Percentiles rank a stretch among this genome's conserved stretches.
Evolutionary conservation across 1,140 invertebrate species (phyloP).

Genomic region (Drosophila ironensis): DNA sequence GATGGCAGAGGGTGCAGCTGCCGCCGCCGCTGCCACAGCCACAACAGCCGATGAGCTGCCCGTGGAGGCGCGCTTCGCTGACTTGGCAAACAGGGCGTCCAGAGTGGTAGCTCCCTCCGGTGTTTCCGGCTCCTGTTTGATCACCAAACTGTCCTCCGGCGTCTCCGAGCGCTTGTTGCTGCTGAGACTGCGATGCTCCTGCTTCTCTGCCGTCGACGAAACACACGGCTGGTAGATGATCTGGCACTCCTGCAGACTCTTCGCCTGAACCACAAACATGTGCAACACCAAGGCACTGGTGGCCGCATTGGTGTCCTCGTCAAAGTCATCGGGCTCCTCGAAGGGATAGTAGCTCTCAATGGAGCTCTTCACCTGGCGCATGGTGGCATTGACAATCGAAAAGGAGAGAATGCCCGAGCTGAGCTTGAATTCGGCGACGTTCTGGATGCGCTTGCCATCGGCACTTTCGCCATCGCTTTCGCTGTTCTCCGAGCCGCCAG

Average conservation of each 20-base stretch:
- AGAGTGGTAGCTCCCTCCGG: slow-evolving; percentile 36
- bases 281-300: slow-evolving; percentile 85
- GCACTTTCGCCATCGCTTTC: slow-evolving; percentile 42
- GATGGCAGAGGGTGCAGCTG: slow-evolving; percentile 50
- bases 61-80: slow-evolving; percentile 33
- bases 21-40: slow-evolving; percentile 64
- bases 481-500: neutral
- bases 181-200: slow-evolving; percentile 52
- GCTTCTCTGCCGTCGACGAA: slow-evolving; percentile 41
- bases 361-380: slow-evolving; percentile 81
- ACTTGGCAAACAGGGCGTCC: slow-evolving; percentile 54
- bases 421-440: slow-evolving; percentile 91
- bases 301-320: slow-evolving; percentile 76
- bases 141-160: slow-evolving; percentile 42
- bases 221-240: slow-evolving; percentile 88
- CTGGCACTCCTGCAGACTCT: slow-evolving; percentile 92
- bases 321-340: slow-evolving; percentile 81
- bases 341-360: slow-evolving; percentile 81
- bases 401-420: slow-evolving; percentile 93
- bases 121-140: slow-evolving; percentile 53
- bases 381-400: slow-evolving; percentile 90
- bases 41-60: slow-evolving; percentile 56
- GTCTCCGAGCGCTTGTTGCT: slow-evolving; percentile 51
- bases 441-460: slow-evolving; percentile 80
- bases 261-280: slow-evolving; percentile 93